Base-by-base conservation (phyloP, 2,797 vertebrate genomes). In the Buceros bicornis region DNA sequence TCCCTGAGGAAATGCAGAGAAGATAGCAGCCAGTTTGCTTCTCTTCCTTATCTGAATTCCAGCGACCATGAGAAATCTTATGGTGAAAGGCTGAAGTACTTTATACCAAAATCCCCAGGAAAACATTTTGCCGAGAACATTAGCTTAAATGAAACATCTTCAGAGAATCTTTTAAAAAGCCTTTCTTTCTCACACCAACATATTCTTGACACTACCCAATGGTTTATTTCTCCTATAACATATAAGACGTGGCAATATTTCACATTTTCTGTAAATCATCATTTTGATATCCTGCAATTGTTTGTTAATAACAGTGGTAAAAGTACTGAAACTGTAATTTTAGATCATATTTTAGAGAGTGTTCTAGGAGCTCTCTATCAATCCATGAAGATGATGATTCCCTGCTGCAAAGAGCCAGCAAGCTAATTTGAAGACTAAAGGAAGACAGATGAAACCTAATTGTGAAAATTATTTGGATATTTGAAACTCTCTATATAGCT, bases 31-130 rank as follows among this genome's bases (percentile, higher is more conserved):
- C 45, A 73, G 62, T 90, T 66, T 91, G 22, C 54, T 88, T 93
- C 43, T 94, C 54, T 79, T 78, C 37, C n/a, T 95, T 91, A 88
- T 82, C 73, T 90, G 89, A 93, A 58, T 76, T 84, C 22, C 89
- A 81, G 47, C 24, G 6, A 76, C 31, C 43, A 67, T 60, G 31
- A 76, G 73, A 90, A 88, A 93, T 48, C 43, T 76, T 70, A 54
- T 1, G 12, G 35, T 70, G 66, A 84, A 94, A 88, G 84, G 43
- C 20, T 61, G 48, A 91, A 90, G 37, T 20, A 60, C 8, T 11
- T 79, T 71, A 48, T 31, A 74, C 7, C 53, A 82, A 89, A 84
- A 91, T 77, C 26, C 20, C 54, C 29, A 57, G 53, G 74, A 87
- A 97, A 87, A 92, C 73, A 60, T 82, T 76, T 82, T 87, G 18